phyloP scores from a whole-genome alignment of 2,888 invertebrate genomes.

The Drymonia ruficornis region DNA sequence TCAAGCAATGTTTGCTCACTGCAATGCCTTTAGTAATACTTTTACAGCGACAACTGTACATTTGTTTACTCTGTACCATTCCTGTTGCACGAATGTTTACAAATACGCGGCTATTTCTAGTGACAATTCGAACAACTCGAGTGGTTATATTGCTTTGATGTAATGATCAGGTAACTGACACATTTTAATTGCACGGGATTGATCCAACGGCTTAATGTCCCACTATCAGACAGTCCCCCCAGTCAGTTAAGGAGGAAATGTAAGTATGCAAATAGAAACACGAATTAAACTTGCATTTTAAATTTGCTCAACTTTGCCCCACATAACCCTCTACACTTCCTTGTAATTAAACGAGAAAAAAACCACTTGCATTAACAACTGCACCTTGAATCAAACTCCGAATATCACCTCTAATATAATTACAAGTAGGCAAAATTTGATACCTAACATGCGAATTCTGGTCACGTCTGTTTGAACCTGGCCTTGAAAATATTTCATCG shows the following conservation, averaged over 20 bases:
- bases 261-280: too few relatives aligned
- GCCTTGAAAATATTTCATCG: constrained; percentile 2
- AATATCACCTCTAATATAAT: not conserved
- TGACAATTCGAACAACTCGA: not conserved
- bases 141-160: not conserved
- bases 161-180: too few relatives aligned
- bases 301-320: not conserved
- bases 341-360: constrained; percentile 1
- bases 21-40: not conserved
- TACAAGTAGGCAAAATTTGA: not conserved
- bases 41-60: not conserved
- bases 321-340: not conserved
- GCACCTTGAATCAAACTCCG: not conserved
- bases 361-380: not conserved
- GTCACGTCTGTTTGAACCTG: not conserved
- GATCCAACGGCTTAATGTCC: too few relatives aligned
- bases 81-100: not conserved
- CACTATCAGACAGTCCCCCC: too few relatives aligned
- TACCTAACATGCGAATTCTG: not conserved
- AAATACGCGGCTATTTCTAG: not conserved
- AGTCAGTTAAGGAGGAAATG: too few relatives aligned
- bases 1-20: too few relatives aligned
- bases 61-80: not conserved
- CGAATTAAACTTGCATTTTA: too few relatives aligned
- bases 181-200: too few relatives aligned